Percentiles rank a stretch among this genome's conserved stretches.
Evolutionary conservation across 1,140 invertebrate genomes (phyloP).

Genomic region (Phocides pigmalion): DNA sequence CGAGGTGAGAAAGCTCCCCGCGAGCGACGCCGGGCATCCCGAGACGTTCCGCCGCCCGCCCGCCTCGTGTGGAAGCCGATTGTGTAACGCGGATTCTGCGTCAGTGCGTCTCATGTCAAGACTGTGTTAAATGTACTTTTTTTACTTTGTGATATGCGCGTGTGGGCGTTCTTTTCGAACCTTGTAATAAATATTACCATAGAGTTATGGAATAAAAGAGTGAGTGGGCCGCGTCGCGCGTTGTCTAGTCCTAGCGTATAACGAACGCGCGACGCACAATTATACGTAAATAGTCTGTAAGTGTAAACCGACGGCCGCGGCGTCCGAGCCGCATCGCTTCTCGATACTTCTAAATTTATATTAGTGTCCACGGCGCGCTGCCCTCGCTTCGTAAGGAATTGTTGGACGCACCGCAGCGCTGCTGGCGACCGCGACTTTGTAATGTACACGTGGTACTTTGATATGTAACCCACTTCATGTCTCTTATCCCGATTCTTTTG

Average conservation of each 20-base stretch:
- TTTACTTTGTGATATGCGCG: slow-evolving; percentile 34
- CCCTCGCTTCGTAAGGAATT: slow-evolving; percentile 10
- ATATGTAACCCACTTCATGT: slow-evolving; percentile 23
- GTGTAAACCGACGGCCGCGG: slow-evolving; percentile 46
- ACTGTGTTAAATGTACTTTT: slow-evolving; percentile 23
- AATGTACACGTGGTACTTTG: slow-evolving; percentile 3
- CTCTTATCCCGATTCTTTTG: slow-evolving; percentile 8
- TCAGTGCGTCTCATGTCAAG: background rate
- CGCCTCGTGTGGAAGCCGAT: background rate
- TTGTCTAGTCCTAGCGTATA: slow-evolving; percentile 67
- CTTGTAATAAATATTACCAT: slow-evolving; percentile 21
- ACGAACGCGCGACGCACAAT: slow-evolving; percentile 55
- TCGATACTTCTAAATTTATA: slow-evolving; percentile 39
- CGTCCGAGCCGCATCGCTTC: slow-evolving; percentile 51
- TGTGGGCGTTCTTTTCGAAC: background rate
- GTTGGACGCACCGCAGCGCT: slow-evolving; percentile 9
- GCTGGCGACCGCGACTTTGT: slow-evolving; percentile 27
- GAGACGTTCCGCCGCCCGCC: background rate
- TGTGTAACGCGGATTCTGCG: background rate
- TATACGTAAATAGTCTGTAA: slow-evolving; percentile 74
- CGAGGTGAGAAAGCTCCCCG: no score
- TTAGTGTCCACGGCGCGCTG: slow-evolving; percentile 18
- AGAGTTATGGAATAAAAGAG: slow-evolving; percentile 38
- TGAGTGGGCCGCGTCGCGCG: slow-evolving; percentile 48
- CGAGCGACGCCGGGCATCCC: no score